Base-by-base conservation (phyloP, 2,797 vertebrate species). In the Manis pentadactyla region DNA sequence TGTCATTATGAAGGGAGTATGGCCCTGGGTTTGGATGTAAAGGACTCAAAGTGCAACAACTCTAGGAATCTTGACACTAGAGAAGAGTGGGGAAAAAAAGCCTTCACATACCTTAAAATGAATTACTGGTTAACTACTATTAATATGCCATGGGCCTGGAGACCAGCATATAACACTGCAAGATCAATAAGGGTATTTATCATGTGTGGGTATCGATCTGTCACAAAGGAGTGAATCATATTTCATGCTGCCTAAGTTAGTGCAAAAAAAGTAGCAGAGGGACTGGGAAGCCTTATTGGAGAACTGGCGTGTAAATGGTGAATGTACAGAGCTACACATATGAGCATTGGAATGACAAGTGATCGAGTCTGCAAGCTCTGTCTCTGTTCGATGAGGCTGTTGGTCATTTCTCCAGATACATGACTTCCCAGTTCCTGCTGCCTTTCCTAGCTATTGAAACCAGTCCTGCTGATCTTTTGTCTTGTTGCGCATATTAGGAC, bases 101-200 rank as follows among this genome's bases (percentile, higher is more conserved):
- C 91, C 64, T 93, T 85, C 84, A 49, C 64, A 46, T 21, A 92
- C 92, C 96, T 97, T 94, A 66, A 98, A 98, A 98, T 97, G 98
- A 98, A 98, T 98, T 98, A 98, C 98, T 97, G 97, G 98, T 98
- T 98, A 98, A 98, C 97, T 95, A 79, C 98, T 98, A 97, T 98
- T 98, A 98, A 98, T 98, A 98, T 97, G 96, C 98, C 93, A 84
- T 93, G 96, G 94, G 96, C 94, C 92, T 59, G 10, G 94, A 97
- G 98, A 97, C 97, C 97, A 18, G 53, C 98, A 95, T 98, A 97
- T 97, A 98, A 79, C 92, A 87, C 87, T 95, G 94, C 79, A 94
- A 90, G 98, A 98, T 99, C 98, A 97, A 98, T 99, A 98, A 87
- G 71, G 84, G 93, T 98, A 98, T 99, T 98, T 98, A 98, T 98